These are phyloP conservation scores for Platalea minor DNA, from an alignment of 2,797 vertebrate species.

Conservation along the genomic window DNA sequence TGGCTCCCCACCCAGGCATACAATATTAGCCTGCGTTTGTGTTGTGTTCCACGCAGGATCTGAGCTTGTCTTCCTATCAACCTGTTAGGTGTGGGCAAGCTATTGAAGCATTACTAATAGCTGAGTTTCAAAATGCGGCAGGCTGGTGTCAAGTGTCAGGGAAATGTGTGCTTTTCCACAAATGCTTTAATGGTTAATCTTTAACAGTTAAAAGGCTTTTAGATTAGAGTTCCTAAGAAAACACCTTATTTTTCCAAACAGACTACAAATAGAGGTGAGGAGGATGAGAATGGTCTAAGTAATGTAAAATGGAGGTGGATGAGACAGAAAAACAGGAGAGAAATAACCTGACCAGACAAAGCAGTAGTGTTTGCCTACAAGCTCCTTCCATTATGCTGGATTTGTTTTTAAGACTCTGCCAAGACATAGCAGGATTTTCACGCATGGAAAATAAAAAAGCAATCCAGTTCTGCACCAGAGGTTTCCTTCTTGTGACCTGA, in stretches of 20 bases:
- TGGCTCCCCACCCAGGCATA: neutral
- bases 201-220: conserved; percentile 14
- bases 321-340: neutral
- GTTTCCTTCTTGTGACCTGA: neutral
- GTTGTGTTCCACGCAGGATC: neutral
- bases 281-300: neutral
- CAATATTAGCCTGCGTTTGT: neutral
- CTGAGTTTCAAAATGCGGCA: neutral
- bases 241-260: neutral
- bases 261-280: neutral
- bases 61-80: neutral
- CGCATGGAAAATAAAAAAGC: neutral
- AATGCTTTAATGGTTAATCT: conserved; percentile 12
- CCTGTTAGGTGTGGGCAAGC: neutral
- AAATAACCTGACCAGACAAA: neutral
- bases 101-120: neutral
- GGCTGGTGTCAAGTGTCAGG: neutral
- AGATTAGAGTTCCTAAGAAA: neutral
- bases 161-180: neutral
- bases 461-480: neutral
- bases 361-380: neutral
- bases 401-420: neutral
- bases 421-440: neutral
- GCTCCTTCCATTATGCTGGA: neutral
- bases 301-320: neutral